Evolutionary conservation across 1,140 invertebrate genomes (phyloP).

Genomic region (Listronotus oregonensis): DNA sequence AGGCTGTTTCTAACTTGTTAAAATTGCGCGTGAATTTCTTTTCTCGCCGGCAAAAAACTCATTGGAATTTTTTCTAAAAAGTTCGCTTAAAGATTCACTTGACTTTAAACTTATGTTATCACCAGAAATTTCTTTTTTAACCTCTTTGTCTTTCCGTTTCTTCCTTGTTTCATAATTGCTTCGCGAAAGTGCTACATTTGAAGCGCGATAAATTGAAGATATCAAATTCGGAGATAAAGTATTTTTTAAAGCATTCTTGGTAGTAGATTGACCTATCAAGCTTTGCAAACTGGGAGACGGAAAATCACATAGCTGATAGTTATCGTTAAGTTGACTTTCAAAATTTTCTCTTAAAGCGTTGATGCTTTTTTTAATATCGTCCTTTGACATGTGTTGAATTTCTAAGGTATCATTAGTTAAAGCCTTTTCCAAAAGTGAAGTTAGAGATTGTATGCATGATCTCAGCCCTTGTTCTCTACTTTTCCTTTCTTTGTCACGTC

Average conservation of each 20-base stretch:
- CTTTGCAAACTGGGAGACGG: slow-evolving; percentile 32
- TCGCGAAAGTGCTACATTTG: slow-evolving; percentile 14
- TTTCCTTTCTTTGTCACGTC: slow-evolving; percentile 37
- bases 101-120: too few relatives aligned
- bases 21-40: too few relatives aligned
- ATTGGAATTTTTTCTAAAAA: slow-evolving; percentile 13
- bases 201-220: slow-evolving; percentile 20
- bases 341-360: slow-evolving; percentile 35
- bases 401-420: slow-evolving; percentile 25
- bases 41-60: slow-evolving; percentile 8
- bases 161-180: slow-evolving; percentile 15
- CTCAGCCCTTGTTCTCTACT: slow-evolving; percentile 35
- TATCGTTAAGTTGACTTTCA: slow-evolving; percentile 21
- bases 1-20: neutral
- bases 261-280: slow-evolving; percentile 15
- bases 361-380: slow-evolving; percentile 33
- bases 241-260: slow-evolving; percentile 9
- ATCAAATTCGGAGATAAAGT: slow-evolving; percentile 26
- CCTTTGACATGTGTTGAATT: slow-evolving; percentile 23
- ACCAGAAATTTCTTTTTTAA: neutral
- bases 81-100: neutral
- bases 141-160: slow-evolving; percentile 7
- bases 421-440: slow-evolving; percentile 38
- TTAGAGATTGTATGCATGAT: slow-evolving; percentile 41
- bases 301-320: slow-evolving; percentile 22